phyloP scores from a whole-genome alignment of 2,113 vertebrate genomes.

The Ptychochromis oligacanthus region DNA sequence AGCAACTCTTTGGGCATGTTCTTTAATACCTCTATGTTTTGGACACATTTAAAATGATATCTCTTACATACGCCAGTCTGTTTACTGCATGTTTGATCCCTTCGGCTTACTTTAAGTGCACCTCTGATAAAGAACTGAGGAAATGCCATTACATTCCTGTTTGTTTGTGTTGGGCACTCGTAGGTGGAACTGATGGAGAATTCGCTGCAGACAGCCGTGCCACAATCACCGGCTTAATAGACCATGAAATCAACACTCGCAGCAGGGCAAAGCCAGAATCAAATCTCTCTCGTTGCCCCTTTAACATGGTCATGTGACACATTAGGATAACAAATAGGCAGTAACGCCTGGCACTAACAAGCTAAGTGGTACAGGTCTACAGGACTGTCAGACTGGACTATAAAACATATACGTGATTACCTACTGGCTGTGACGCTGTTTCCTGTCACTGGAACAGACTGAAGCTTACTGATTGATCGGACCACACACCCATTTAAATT shows the following conservation, averaged over 20 bases:
- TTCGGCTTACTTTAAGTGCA: background rate
- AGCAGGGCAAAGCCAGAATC: background rate
- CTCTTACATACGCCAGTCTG: background rate
- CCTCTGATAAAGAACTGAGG: background rate
- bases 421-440: background rate
- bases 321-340: slow-evolving; percentile 50
- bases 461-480: background rate
- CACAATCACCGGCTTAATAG: slow-evolving; percentile 58
- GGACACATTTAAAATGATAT: background rate
- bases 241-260: slow-evolving; percentile 64
- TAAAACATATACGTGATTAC: slow-evolving; percentile 4
- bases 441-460: slow-evolving; percentile 8
- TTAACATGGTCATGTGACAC: slow-evolving; percentile 43
- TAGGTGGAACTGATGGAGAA: slow-evolving; percentile 49
- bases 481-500: background rate
- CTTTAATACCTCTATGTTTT: background rate
- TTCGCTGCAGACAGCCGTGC: slow-evolving; percentile 39
- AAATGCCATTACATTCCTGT: background rate
- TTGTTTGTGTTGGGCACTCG: background rate
- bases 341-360: slow-evolving; percentile 28
- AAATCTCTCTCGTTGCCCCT: slow-evolving; percentile 24
- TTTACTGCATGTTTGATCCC: background rate
- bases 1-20: background rate
- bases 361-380: slow-evolving; percentile 21
- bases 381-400: background rate